These are phyloP conservation scores for Euura lappo DNA, from an alignment of 1,140 invertebrate species.

Conservation along the genomic window DNA sequence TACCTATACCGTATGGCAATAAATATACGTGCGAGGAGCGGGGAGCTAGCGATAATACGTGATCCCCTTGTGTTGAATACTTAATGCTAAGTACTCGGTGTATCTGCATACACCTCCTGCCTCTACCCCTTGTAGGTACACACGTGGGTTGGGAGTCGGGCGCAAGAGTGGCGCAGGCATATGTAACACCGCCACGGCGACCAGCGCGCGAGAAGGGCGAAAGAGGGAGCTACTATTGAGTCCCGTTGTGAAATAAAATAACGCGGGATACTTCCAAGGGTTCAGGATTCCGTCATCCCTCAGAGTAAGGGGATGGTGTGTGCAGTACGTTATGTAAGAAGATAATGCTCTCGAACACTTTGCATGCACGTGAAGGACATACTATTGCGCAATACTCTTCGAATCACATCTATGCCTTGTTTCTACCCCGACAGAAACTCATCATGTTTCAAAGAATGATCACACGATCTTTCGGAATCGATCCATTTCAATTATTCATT, in stretches of 20 bases:
- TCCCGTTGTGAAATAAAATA: constrained; percentile 59
- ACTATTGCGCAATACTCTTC: not conserved
- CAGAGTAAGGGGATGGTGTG: constrained; percentile 24
- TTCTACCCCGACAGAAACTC: not conserved
- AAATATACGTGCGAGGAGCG: constrained; percentile 52
- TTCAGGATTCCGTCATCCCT: constrained; percentile 8
- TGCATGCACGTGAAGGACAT: constrained; percentile 55
- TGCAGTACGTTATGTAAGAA: constrained; percentile 60
- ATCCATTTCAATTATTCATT: not conserved
- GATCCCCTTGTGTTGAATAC: constrained; percentile 60
- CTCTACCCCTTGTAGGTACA: constrained; percentile 22
- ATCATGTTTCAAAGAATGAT: no score
- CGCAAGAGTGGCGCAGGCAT: constrained; percentile 43
- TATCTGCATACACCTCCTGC: constrained; percentile 47
- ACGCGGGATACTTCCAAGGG: constrained; percentile 53
- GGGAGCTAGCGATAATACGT: constrained; percentile 58
- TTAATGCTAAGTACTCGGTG: constrained; percentile 58
- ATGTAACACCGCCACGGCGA: constrained; percentile 38
- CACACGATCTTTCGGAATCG: not conserved
- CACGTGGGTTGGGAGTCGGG: constrained; percentile 24
- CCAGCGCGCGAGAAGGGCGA: constrained; percentile 11
- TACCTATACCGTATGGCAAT: constrained; percentile 40
- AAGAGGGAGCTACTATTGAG: constrained; percentile 54
- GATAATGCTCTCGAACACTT: constrained; percentile 62
- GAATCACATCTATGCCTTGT: not conserved